phyloP scores from a whole-genome alignment of 2,888 invertebrate genomes.

The Sycophila texana region DNA sequence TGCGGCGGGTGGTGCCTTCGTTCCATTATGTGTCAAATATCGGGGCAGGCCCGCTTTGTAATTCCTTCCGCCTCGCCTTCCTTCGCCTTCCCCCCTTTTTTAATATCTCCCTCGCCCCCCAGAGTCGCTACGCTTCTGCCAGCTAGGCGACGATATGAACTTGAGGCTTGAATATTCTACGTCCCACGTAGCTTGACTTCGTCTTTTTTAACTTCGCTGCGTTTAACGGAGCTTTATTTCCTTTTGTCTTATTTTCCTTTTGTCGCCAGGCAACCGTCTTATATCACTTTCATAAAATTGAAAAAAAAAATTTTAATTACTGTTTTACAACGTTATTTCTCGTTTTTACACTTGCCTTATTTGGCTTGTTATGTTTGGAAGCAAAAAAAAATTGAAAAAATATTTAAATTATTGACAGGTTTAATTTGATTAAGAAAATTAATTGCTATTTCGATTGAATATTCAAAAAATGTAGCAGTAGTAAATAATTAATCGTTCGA shows the following conservation, averaged over 20 bases:
- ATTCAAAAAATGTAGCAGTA: no score
- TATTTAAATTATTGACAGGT: no score
- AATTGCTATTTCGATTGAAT: no score
- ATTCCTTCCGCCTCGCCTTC: conserved; percentile 61
- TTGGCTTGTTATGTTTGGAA: no score
- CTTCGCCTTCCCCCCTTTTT: conserved; percentile 16
- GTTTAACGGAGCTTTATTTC: background rate
- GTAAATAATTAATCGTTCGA: no score
- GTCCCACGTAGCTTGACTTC: conserved; percentile 53
- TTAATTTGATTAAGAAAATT: no score
- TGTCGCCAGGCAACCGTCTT: conserved; percentile 18
- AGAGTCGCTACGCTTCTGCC: conserved; percentile 29
- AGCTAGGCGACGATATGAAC: conserved; percentile 70
- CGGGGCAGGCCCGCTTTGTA: conserved; percentile 65
- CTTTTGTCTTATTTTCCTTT: background rate
- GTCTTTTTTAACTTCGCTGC: background rate
- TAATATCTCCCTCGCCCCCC: conserved; percentile 50
- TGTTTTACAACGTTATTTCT: background rate
- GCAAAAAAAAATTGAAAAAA: no score
- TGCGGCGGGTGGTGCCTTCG: conserved; percentile 49
- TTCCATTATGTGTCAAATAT: conserved; percentile 69
- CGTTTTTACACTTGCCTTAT: background rate
- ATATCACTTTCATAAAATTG: background rate
- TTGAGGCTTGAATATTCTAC: conserved; percentile 75
- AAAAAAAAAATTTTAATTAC: background rate